Base-by-base conservation (phyloP, 2,113 vertebrate genomes). In the Eublepharis macularius region DNA sequence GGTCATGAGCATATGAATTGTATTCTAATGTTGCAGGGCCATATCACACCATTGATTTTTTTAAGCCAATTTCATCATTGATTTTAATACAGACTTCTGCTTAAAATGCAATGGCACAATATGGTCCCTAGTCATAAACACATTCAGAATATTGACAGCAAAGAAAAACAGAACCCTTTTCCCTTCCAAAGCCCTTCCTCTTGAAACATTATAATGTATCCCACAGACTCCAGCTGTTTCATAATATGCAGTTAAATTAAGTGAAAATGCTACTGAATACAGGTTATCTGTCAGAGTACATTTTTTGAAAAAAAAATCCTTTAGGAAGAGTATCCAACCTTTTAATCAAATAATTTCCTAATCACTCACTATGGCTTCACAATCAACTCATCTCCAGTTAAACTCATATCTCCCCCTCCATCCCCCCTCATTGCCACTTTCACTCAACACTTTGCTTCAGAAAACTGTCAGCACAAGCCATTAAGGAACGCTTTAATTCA, bases 291-390 rank as follows among this genome's bases (percentile, higher is more conserved):
- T 86, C 90, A 93, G 77, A 76, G 41, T 41, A 81, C 80, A 88
- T 90, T 87, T 75, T 90, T 87, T 75, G 1, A 0, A 1, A 43
- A 3, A 69, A 89, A 82, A 87, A 87, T 0, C 41, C 84, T 82
- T 83, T 93, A 94, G 90, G 93, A 92, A 79, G 91, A 74, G 54
- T 90, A 85, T 92, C 85, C 88, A 93, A 93, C 76, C 83, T 95
- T 97, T 97, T 97, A 97, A 98, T 98, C 96, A 97, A 97, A 97
- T 97, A 97, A 97, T 97, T 97, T 97, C 95, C 96, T 97, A 94
- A 97, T 97, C 95, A 95, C 95, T 96, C 95, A 86, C 94, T 92
- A 90, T 92, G 93, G 95, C 92, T 94, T 96, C 93, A 94, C 94
- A 94, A 94, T 95, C 96, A 96, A 94, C 94, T 90, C 87, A 63